Conservation (phyloP, 2,888 invertebrate genomes). For the Vanessa cardui region DNA sequence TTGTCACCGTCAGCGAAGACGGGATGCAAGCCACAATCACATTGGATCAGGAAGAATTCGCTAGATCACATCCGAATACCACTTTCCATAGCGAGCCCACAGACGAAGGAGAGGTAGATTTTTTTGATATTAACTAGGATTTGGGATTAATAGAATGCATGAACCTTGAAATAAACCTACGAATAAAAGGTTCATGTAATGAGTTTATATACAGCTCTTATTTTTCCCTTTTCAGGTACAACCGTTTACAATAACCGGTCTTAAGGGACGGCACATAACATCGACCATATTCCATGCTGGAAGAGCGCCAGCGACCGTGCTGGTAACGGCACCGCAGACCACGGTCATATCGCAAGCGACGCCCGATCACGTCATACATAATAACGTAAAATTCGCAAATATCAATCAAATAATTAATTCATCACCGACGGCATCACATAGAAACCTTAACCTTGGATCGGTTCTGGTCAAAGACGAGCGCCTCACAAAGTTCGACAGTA, state of each 20-base stretch:
- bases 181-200: no score
- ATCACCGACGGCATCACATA: conserved; percentile 52
- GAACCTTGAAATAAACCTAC: no score
- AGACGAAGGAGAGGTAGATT: conserved; percentile 65
- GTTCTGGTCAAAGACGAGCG: conserved; percentile 69
- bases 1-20: conserved; percentile 72
- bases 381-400: conserved; percentile 64
- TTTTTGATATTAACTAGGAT: background rate
- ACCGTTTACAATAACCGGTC: conserved; percentile 64
- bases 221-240: conserved; percentile 59
- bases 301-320: conserved; percentile 68
- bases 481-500: conserved; percentile 63
- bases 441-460: conserved; percentile 58
- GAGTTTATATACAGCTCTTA: no score
- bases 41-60: conserved; percentile 77
- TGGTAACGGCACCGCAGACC: conserved; percentile 69
- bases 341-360: conserved; percentile 73
- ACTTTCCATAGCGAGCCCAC: conserved; percentile 77
- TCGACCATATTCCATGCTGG: conserved; percentile 72
- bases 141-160: no score
- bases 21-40: conserved; percentile 66
- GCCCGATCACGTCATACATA: conserved; percentile 49
- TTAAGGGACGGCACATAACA: conserved; percentile 70
- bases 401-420: conserved; percentile 70
- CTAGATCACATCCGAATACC: conserved; percentile 75